phyloP scores from a whole-genome alignment of 2,888 invertebrate genomes.

The Microctonus brassicae region DNA sequence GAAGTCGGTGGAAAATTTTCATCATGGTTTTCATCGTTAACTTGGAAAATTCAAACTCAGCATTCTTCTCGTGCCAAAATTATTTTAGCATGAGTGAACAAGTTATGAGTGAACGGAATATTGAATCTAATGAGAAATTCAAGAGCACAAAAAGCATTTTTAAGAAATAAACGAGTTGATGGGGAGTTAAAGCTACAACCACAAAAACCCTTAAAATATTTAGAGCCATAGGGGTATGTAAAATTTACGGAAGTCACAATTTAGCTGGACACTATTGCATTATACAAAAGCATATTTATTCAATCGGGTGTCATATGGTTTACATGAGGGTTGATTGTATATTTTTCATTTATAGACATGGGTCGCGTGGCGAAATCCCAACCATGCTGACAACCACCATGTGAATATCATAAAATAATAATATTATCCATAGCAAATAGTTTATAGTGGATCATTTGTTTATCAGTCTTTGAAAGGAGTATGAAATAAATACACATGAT shows the following conservation, averaged over 20 bases:
- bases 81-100: background rate
- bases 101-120: background rate
- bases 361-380: slow-evolving; percentile 45
- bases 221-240: slow-evolving; percentile 38
- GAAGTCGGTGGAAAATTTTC: background rate
- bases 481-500: too few relatives aligned
- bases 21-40: background rate
- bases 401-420: too few relatives aligned
- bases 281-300: background rate
- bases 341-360: slow-evolving; percentile 32
- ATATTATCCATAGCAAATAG: too few relatives aligned
- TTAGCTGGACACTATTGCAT: too few relatives aligned
- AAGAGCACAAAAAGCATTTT: too few relatives aligned
- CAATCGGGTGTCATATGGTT: slow-evolving; percentile 24
- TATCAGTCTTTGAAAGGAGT: too few relatives aligned
- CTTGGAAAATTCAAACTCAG: background rate
- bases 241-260: slow-evolving; percentile 38
- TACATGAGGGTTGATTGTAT: slow-evolving; percentile 49
- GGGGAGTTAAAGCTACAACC: too few relatives aligned
- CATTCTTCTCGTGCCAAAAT: background rate
- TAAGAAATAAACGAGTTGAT: too few relatives aligned
- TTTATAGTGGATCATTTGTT: too few relatives aligned
- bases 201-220: too few relatives aligned
- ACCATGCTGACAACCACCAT: slow-evolving; percentile 9
- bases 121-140: background rate